phyloP scores from a whole-genome alignment of 30 jellyfish, hydroid and myxozoan genomes.

The Turritopsis rubra region DNA sequence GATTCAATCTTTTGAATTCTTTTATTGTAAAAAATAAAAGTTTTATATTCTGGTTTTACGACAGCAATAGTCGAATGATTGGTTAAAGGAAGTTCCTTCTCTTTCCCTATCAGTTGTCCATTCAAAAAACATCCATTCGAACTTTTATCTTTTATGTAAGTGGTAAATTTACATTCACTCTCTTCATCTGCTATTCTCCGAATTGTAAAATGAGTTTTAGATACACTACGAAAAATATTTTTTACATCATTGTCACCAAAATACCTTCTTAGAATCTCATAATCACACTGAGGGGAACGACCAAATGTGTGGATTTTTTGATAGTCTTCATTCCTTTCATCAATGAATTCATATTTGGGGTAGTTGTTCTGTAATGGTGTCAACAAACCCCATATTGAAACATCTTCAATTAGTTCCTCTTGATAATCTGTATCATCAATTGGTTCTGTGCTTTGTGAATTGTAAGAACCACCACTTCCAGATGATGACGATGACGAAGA shows the following conservation, averaged over 20 bases:
- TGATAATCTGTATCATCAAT: background rate
- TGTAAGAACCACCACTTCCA: background rate
- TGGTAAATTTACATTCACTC: background rate
- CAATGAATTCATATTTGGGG: background rate
- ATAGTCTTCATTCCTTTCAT: background rate
- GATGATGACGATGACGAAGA: background rate
- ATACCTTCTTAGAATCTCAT: too few species aligned
- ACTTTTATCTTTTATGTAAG: conserved; percentile 3
- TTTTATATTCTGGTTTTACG: background rate
- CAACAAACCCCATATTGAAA: background rate
- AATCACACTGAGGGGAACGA: background rate
- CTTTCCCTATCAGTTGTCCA: background rate
- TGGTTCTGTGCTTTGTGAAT: background rate
- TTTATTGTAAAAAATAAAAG: background rate
- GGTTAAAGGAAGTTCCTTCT: background rate
- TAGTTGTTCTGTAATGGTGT: background rate
- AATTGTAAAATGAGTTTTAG: conserved; percentile 4
- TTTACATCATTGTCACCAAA: background rate
- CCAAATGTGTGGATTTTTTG: background rate
- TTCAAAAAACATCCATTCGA: conserved; percentile 1
- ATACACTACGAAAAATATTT: background rate
- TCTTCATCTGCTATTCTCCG: background rate
- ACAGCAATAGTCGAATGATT: background rate
- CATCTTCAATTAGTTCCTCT: background rate
- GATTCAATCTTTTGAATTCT: background rate